Percentiles rank a stretch among this genome's conserved stretches.
These are phyloP conservation scores for Asbolus verrucosus DNA, from an alignment of 1,140 invertebrate genomes.

Conservation along the genomic window DNA sequence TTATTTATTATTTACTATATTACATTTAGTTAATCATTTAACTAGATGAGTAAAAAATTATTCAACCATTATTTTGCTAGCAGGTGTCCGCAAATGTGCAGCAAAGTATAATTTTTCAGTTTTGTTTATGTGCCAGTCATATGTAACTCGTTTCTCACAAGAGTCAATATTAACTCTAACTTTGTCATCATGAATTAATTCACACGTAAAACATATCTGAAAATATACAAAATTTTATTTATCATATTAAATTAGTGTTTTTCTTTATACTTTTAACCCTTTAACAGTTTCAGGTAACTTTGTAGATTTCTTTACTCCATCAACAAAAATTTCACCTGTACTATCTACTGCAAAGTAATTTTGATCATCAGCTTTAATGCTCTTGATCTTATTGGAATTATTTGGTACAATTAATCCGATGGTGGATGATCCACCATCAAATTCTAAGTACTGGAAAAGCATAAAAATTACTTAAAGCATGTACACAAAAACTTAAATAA, in stretches of 20 bases:
- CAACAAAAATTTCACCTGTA: conserved; percentile 55
- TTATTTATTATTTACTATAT: conserved; percentile 8
- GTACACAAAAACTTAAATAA: conserved; percentile 15
- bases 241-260: background rate
- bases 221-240: conserved; percentile 48
- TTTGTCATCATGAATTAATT: conserved; percentile 51
- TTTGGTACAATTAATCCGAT: conserved; percentile 51
- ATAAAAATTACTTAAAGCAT: conserved; percentile 7
- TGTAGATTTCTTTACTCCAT: conserved; percentile 58
- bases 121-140: conserved; percentile 54
- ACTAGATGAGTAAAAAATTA: conserved; percentile 47
- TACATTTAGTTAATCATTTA: no score
- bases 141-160: conserved; percentile 57
- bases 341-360: conserved; percentile 53
- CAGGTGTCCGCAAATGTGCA: conserved; percentile 50
- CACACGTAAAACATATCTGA: conserved; percentile 59
- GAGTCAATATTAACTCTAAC: conserved; percentile 57
- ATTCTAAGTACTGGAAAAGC: conserved; percentile 58
- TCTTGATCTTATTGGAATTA: conserved; percentile 7
- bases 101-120: conserved; percentile 50
- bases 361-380: conserved; percentile 13
- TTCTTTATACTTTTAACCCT: conserved; percentile 55
- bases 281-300: conserved; percentile 53
- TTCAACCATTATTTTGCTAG: conserved; percentile 60
- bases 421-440: conserved; percentile 50